Percentiles rank a stretch among this genome's conserved stretches.
Evolutionary conservation across 1,140 invertebrate species (phyloP).

Genomic region (Hyposmocoma kahamanoa): DNA sequence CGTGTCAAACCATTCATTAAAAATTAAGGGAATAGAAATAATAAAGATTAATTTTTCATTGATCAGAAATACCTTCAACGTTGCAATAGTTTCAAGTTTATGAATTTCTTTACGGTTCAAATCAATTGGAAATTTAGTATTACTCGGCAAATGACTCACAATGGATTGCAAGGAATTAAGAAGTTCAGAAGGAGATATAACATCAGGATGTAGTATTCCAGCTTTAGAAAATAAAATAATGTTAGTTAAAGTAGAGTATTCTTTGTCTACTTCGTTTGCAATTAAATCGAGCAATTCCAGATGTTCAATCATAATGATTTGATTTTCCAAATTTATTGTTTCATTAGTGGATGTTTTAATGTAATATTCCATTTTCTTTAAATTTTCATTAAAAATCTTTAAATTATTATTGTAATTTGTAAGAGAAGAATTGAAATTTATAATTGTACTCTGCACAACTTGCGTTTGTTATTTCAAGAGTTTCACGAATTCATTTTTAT

Average conservation of each 20-base stretch:
- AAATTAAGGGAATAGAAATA: constrained; percentile 23
- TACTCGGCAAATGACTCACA: constrained; percentile 15
- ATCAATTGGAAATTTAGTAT: constrained; percentile 9
- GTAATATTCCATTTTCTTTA: constrained; percentile 14
- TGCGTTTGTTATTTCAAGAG: constrained; percentile 21
- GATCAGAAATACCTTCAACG: constrained; percentile 20
- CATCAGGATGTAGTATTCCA: constrained; percentile 30
- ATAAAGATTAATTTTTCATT: constrained; percentile 23
- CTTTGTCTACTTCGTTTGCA: constrained; percentile 24
- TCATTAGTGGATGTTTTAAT: constrained; percentile 16
- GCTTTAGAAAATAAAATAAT: constrained; percentile 36
- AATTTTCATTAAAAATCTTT: constrained; percentile 25
- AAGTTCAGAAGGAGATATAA: constrained; percentile 27
- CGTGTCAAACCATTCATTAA: too few relatives aligned
- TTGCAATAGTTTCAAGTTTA: constrained; percentile 21
- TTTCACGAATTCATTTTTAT: constrained; percentile 15
- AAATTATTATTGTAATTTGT: constrained; percentile 21
- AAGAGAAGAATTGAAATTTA: constrained; percentile 24
- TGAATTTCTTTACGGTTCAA: too few relatives aligned
- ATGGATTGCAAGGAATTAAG: constrained; percentile 21
- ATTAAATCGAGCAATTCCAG: constrained; percentile 17
- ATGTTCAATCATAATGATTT: constrained; percentile 21
- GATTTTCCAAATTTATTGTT: constrained; percentile 18
- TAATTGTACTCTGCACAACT: constrained; percentile 19
- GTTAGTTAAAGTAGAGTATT: constrained; percentile 22